Evolutionary conservation across 2,113 vertebrate species (phyloP).

Genomic region (Lota lota): DNA sequence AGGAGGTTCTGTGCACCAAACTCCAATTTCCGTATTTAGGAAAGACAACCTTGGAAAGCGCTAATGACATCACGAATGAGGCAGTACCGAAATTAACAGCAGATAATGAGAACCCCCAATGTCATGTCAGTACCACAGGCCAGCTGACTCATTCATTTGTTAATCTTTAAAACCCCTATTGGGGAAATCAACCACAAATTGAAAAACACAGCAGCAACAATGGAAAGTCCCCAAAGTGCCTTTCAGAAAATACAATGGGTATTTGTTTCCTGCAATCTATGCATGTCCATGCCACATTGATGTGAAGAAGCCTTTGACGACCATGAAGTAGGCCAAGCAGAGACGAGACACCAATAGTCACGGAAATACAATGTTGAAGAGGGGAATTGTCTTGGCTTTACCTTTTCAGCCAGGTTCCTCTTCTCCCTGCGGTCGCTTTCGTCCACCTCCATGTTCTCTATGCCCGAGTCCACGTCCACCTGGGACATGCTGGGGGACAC

Average conservation of each 20-base stretch:
- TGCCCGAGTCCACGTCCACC: constrained; percentile 99
- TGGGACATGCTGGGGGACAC: constrained; percentile 88
- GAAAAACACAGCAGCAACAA: accelerated
- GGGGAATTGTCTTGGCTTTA: constrained; percentile 43
- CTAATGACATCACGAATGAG: too few relatives aligned
- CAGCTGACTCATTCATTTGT: too few relatives aligned
- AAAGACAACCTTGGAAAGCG: too few relatives aligned
- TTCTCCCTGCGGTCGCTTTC: constrained; percentile 96
- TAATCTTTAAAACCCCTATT: too few relatives aligned
- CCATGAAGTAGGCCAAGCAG: neutral
- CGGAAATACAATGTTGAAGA: neutral
- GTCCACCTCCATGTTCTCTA: constrained; percentile 99
- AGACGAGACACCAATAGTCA: neutral
- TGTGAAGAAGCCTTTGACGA: constrained; percentile 6
- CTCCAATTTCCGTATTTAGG: too few relatives aligned
- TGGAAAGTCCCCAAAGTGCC: constrained; percentile 23
- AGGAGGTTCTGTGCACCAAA: too few relatives aligned
- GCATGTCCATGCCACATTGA: neutral
- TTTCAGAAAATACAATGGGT: constrained; percentile 11
- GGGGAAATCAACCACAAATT: neutral
- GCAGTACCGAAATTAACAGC: too few relatives aligned
- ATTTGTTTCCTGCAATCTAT: neutral
- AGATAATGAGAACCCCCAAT: too few relatives aligned
- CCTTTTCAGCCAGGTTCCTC: constrained; percentile 91
- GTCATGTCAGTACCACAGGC: too few relatives aligned